Conservation (phyloP, 2,888 invertebrate genomes). For the Dioctria linearis region DNA sequence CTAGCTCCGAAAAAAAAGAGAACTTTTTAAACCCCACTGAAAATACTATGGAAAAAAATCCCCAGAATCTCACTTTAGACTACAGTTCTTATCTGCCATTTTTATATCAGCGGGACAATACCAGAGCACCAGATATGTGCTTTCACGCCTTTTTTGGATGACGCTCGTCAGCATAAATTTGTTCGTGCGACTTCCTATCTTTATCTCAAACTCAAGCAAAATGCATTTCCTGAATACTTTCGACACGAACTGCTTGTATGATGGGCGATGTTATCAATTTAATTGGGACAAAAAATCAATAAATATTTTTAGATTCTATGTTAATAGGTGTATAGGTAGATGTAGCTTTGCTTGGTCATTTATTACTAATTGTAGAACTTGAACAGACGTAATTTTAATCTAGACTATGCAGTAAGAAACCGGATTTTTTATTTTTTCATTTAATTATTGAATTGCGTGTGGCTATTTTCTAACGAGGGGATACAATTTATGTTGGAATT, state of each 20-base stretch:
- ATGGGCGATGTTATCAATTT: background rate
- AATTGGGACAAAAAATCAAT: slow-evolving; percentile 22
- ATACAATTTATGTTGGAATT: too few species aligned
- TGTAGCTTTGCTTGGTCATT: background rate
- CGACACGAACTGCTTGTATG: background rate
- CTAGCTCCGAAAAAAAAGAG: too few species aligned
- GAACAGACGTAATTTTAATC: too few species aligned
- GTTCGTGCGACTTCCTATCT: background rate
- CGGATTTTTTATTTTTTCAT: too few species aligned
- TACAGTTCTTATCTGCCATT: background rate
- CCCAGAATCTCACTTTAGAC: too few species aligned
- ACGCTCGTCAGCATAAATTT: slow-evolving; percentile 5
- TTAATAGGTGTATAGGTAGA: background rate
- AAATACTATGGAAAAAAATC: too few species aligned
- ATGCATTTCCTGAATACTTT: slow-evolving; percentile 14
- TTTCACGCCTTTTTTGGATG: slow-evolving; percentile 38
- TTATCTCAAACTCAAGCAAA: background rate
- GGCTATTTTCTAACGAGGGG: too few species aligned
- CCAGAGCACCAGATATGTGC: slow-evolving; percentile 1
- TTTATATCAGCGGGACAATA: background rate
- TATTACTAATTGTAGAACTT: too few species aligned
- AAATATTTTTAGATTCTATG: slow-evolving; percentile 21
- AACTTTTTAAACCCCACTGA: too few species aligned
- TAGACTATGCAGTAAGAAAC: too few species aligned
- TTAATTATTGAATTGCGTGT: too few species aligned